Base-by-base conservation (phyloP, 2,888 invertebrate species). In the Callimorpha dominula region DNA sequence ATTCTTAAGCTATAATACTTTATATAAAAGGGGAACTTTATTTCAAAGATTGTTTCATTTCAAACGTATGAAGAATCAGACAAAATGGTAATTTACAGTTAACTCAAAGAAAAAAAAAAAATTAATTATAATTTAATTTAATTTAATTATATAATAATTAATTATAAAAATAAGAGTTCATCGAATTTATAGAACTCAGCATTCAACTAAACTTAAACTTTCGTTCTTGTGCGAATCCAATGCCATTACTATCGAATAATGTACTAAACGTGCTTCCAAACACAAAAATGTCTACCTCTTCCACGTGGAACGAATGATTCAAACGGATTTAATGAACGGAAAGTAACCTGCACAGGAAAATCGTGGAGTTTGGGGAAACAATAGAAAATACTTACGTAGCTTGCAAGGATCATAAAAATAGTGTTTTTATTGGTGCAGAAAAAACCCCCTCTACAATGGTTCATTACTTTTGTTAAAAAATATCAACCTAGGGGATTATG, bases 361-460 rank as follows among this genome's bases (percentile, higher is more conserved):
- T 43, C 14, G 20, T 65, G 42, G 52, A 68, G 11, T 65, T 72
- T 50, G 17, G n/a, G 40, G 7, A 67, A 72, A 78, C 71, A 77
- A 70, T 68, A 69, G 65, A 73, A 72, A 71, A 63, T 68, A 63
- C 67, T 76, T 42, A 17, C 73, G 68, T 70, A 81, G 52, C 71
- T 63, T 52, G 65, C 74, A 70, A 68, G 65, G 70, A 52, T 73
- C 78, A 77, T 82, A 84, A 84, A 79, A 75, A 82, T 46, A 62
- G 54, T 65, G 65, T 71, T 70, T 81, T 84, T 84, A 82, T 74
- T 81, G 79, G 74, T 68, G 76, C 77, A 77, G 70, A 72, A 74
- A 67, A 70, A 68, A 66, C 20, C 62, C 72, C 77, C 73, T 77
- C 4, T 12, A 42, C 43, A 40, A 77, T 67, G 84, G 70, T 62